Evolutionary conservation across 2,797 vertebrate species (phyloP), one percentile per base, ranked within the genome.

Genomic region (Lithobates sylvaticus): DNA sequence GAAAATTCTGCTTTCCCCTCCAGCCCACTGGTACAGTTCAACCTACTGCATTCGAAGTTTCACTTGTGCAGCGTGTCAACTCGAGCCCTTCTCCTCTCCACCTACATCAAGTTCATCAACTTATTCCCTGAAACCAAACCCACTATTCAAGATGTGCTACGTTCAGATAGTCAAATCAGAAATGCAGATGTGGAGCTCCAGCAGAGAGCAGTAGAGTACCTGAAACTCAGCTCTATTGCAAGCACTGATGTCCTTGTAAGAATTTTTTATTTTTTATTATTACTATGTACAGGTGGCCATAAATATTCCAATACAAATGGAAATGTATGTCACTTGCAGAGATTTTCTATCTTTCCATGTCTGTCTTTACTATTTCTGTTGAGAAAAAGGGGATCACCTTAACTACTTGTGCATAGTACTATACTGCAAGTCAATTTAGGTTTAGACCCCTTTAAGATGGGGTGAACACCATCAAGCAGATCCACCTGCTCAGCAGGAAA

Each of bases 71-170:
- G 97, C 0, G 97, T 98, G 77, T 96, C 97, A 0, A 98, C 97
- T 0, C 95, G 97, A 0, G 97, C 97, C 29, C 94, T 98, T 86
- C 95, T 98, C 84, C 94, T 98, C 85, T 98, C 97, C 0, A 97
- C 97, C 88, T 98, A 98, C 90, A 98, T 98, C 93, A 98, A 98
- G 91, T 98, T 98, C 86, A 97, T 98, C 92, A 98, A 98, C 93
- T 94, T 98, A 89, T 98, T 98, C 92, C 97, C 97, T 0, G 97
- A 98, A 95, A 97, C 96, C 85, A 98, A 98, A 94, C 92, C 94
- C 89, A 98, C 97, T 85, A 98, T 98, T 92, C 97, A 98, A 86
- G 97, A 97, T 5, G 97, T 97, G 78, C 94, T 98, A 86, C 96
- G 96, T 81, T 97, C 95, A 0, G 97, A 97, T 93, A 97, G 96